Percentiles rank a stretch among this genome's conserved stretches.
Evolutionary conservation across 23 tunicate species (phyloP).

Genomic region (Ciona savignyi): DNA sequence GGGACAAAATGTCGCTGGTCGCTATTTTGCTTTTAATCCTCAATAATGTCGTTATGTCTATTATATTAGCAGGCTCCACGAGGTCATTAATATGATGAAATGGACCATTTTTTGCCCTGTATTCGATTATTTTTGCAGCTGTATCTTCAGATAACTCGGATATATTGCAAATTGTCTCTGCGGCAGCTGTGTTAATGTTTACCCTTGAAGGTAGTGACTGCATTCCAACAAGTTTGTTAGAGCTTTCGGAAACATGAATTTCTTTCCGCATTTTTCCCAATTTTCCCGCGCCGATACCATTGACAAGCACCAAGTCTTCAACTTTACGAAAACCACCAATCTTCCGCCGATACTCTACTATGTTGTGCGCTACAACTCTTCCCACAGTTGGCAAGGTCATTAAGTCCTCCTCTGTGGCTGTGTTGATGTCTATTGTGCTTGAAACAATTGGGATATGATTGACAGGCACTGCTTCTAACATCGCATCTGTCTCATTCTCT

Average conservation of each 20-base stretch:
- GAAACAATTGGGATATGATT: slow-evolving; percentile 1
- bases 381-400: slow-evolving; percentile 29
- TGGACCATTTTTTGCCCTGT: slow-evolving; percentile 14
- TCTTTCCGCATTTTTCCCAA: slow-evolving; percentile 33
- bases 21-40: slow-evolving; percentile 17
- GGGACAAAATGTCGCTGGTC: background rate
- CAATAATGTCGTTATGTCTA: slow-evolving; percentile 24
- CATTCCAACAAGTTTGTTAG: background rate
- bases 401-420: slow-evolving; percentile 42
- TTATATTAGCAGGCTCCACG: slow-evolving; percentile 31
- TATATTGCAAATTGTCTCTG: slow-evolving; percentile 2
- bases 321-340: slow-evolving; percentile 30
- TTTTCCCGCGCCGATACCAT: slow-evolving; percentile 30
- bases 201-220: background rate
- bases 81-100: slow-evolving; percentile 49
- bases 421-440: slow-evolving; percentile 27
- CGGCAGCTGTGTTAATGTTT: slow-evolving; percentile 22
- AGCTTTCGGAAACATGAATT: slow-evolving; percentile 25
- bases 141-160: slow-evolving; percentile 18
- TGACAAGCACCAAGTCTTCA: slow-evolving; percentile 40
- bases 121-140: slow-evolving; percentile 21
- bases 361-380: slow-evolving; percentile 33
- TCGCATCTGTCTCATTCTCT: background rate
- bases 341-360: slow-evolving; percentile 36
- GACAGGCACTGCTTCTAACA: background rate